Evolutionary conservation across 1,140 invertebrate species (phyloP).

Genomic region (Hylaeus anthracinus): DNA sequence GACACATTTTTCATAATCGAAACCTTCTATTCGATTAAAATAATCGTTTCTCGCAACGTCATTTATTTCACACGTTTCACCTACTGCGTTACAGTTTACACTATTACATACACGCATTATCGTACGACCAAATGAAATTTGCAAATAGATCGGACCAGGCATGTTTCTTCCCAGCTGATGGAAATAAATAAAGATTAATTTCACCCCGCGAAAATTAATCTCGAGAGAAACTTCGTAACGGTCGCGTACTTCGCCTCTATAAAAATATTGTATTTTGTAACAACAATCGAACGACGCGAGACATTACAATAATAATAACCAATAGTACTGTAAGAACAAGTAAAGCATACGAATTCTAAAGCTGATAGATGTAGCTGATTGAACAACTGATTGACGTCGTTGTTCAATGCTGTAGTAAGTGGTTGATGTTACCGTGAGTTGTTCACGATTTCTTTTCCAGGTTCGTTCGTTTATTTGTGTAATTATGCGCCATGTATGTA

Average conservation of each 20-base stretch:
- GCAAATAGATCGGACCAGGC: no score
- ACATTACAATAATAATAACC: conserved; percentile 61
- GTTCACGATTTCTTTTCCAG: conserved; percentile 16
- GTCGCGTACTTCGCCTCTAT: conserved; percentile 43
- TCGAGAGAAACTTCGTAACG: conserved; percentile 37
- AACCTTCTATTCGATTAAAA: no score
- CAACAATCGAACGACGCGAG: conserved; percentile 41
- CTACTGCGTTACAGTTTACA: no score
- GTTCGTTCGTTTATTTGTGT: conserved; percentile 8
- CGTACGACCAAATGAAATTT: no score
- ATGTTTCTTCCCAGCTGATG: no score
- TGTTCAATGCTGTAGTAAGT: conserved; percentile 73
- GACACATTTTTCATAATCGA: no score
- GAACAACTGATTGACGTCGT: conserved; percentile 67
- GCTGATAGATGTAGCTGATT: conserved; percentile 77
- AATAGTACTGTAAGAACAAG: conserved; percentile 74
- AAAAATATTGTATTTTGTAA: conserved; percentile 69
- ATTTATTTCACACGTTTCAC: no score
- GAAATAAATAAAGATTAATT: no score
- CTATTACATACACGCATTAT: no score
- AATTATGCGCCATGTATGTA: conserved; percentile 39
- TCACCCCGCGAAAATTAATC: no score
- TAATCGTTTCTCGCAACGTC: no score
- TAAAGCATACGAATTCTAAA: conserved; percentile 80
- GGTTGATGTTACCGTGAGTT: conserved; percentile 70